A percentile compares a stretch with the other conserved stretches of the same genome.
Conservation (phyloP, 2,797 vertebrate genomes). For the Nothura maculosa region DNA sequence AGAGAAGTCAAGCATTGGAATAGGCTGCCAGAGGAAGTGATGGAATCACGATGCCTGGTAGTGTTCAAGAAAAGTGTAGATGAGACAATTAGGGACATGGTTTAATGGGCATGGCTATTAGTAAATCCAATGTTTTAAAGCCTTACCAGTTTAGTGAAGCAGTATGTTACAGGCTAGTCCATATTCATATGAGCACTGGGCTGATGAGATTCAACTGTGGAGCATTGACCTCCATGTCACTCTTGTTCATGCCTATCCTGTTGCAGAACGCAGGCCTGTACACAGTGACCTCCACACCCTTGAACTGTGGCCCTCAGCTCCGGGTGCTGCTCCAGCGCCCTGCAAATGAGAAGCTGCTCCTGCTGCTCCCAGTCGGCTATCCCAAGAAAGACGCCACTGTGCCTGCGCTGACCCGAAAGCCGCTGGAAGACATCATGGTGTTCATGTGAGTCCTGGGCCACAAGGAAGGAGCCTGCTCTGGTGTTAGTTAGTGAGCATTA, state of each 20-base stretch:
- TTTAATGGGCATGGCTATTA: neutral
- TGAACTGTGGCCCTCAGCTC: slow-evolving; percentile 94
- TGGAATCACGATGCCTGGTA: too few relatives aligned
- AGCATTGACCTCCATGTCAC: neutral
- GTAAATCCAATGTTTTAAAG: neutral
- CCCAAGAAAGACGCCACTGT: slow-evolving; percentile 89
- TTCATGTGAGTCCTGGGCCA: slow-evolving; percentile 63
- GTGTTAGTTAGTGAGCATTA: neutral
- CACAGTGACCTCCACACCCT: slow-evolving; percentile 93
- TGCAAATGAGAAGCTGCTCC: slow-evolving; percentile 91
- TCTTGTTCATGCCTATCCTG: neutral
- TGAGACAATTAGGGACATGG: too few relatives aligned
- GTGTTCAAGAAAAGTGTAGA: too few relatives aligned
- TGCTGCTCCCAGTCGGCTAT: slow-evolving; percentile 94
- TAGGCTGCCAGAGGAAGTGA: too few relatives aligned
- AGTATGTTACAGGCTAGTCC: neutral
- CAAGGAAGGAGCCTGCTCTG: neutral
- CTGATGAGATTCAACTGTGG: fast-evolving
- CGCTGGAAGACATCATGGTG: slow-evolving; percentile 89
- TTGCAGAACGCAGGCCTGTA: slow-evolving; percentile 92
- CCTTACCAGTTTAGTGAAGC: neutral
- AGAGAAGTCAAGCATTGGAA: too few relatives aligned
- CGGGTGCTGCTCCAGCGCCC: slow-evolving; percentile 89
- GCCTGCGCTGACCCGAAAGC: slow-evolving; percentile 89
- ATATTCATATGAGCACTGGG: neutral